phyloP scores from a whole-genome alignment of 2,113 vertebrate genomes.

The Muntiacus muntjak region DNA sequence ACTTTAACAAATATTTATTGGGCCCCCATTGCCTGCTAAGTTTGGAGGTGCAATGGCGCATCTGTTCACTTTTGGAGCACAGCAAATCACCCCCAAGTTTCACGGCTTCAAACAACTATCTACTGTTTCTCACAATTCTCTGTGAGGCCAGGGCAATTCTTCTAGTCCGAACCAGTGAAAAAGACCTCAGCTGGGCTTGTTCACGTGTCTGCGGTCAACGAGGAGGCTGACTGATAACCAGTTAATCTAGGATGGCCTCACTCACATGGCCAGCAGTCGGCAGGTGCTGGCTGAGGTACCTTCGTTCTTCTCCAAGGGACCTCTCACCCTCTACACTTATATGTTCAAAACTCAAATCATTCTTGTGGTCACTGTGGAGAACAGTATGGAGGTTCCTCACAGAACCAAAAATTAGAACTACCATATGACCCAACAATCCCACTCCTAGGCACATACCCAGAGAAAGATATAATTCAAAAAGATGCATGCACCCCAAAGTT shows the following conservation, averaged over 20 bases:
- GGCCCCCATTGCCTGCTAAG: neutral
- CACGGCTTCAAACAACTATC: neutral
- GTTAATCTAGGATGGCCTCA: neutral
- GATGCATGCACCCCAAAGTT: neutral
- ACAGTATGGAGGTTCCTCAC: neutral
- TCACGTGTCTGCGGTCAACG: neutral
- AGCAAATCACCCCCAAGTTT: neutral
- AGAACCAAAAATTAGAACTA: neutral
- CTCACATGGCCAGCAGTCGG: neutral
- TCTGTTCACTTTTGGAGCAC: neutral
- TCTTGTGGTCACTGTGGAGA: neutral
- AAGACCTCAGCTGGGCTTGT: neutral
- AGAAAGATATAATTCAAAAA: neutral
- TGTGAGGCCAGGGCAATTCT: neutral
- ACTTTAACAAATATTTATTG: slow-evolving; percentile 14
- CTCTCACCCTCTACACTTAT: neutral
- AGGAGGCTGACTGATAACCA: neutral
- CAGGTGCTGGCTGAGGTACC: neutral
- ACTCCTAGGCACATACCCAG: neutral
- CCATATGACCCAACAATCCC: neutral
- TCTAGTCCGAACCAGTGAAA: neutral
- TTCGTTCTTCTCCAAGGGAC: neutral
- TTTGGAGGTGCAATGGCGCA: neutral
- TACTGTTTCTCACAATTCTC: neutral
- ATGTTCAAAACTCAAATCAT: neutral